Evolutionary conservation across 1,140 invertebrate species (phyloP).

Genomic region (Branchinecta lindahli): DNA sequence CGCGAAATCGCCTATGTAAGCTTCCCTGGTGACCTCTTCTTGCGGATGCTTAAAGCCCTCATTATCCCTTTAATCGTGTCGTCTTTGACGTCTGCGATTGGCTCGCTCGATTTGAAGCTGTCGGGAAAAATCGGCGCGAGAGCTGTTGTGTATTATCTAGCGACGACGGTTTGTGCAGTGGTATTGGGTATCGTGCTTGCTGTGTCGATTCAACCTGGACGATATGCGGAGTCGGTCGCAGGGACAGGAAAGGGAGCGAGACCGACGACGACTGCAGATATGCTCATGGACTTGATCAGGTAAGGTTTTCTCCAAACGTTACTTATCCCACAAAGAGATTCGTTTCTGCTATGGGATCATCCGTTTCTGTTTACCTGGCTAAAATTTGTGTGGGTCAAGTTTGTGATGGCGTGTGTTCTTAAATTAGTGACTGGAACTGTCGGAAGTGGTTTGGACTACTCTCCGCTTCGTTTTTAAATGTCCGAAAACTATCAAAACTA

Average conservation of each 20-base stretch:
- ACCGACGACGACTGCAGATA: slow-evolving; percentile 65
- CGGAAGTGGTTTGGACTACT: no score
- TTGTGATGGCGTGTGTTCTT: no score
- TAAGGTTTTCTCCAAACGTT: slow-evolving; percentile 30
- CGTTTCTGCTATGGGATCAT: no score
- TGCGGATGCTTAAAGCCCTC: slow-evolving; percentile 73
- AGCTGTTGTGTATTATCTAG: slow-evolving; percentile 75
- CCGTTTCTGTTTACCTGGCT: no score
- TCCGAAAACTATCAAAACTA: no score
- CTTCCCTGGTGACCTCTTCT: slow-evolving; percentile 52
- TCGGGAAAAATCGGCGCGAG: slow-evolving; percentile 48
- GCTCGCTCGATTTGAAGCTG: slow-evolving; percentile 47
- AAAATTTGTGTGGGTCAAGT: no score
- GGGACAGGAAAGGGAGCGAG: slow-evolving; percentile 27
- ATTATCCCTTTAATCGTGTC: slow-evolving; percentile 75
- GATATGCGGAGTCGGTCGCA: slow-evolving; percentile 30
- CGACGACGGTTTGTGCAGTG: slow-evolving; percentile 74
- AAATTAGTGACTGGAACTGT: no score
- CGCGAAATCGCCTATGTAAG: slow-evolving; percentile 56
- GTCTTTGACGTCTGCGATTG: slow-evolving; percentile 72
- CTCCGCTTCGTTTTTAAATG: no score
- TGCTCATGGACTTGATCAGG: slow-evolving; percentile 83
- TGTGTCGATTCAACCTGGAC: slow-evolving; percentile 65
- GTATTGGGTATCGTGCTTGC: slow-evolving; percentile 74
- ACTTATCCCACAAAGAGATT: no score